Evolutionary conservation across 2,888 invertebrate genomes (phyloP), one percentile per base, ranked within the genome.

Genomic region (Dyspetes luteomarginatus): DNA sequence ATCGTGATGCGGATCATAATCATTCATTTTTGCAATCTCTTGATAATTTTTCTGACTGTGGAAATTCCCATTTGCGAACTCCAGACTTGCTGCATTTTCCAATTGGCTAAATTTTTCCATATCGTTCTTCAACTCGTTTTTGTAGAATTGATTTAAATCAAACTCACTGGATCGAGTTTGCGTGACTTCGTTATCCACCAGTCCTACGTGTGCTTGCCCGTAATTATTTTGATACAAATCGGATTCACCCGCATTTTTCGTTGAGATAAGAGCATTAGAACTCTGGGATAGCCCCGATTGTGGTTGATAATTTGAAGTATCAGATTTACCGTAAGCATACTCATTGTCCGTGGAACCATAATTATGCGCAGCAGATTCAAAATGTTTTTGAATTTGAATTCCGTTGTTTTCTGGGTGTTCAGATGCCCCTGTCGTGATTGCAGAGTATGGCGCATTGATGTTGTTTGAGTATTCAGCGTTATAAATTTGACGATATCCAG

Each of bases 401-500:
- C 7, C 36, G 36, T 36, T 12, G 36, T 12, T 36, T 1, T 62
- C 67, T 1, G 73, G 60, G 43, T 73, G 52, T 0, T 72, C 48
- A 1, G 77, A 78, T 4, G 82, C 73, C 24, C 71, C 80, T 7
- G 72, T 55, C 0, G 65, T 62, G 12, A 81, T 76, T 0, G 83
- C 76, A 19, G 72, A 50, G 45, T 82, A 80, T 22, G 76, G 68
- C 15, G 28, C 15, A n/a, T 62, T 60, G n/a, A n/a, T n/a, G n/a
- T n/a, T n/a, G n/a, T n/a, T n/a, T n/a, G n/a, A n/a, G n/a, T n/a
- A n/a, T 36, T 12, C 12, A 5, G 28, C 45, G 26, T 19, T 41
- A 60, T 41, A 45, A 2, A 19, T n/a, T 55, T 26, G 17, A 24
- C 45, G 55, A 56, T 48, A 4, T 15, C n/a, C n/a, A n/a, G n/a